A percentile compares a stretch with the other conserved stretches of the same genome.
These are phyloP conservation scores for Drosophila paramelanica DNA, from an alignment of 2,888 invertebrate species.

Conservation along the genomic window DNA sequence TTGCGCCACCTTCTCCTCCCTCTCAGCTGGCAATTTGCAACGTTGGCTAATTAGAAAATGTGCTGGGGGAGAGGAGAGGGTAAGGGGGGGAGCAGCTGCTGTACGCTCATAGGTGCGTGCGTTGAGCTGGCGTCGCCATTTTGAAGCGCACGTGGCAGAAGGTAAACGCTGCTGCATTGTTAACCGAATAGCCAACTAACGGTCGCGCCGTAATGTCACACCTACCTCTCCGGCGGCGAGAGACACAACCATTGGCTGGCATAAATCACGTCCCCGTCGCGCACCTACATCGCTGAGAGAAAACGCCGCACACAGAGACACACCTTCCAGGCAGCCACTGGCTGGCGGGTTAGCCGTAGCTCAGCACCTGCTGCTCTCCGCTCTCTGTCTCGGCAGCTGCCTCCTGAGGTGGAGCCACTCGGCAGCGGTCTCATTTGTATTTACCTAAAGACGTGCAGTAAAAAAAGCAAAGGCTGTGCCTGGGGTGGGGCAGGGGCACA, in stretches of 20 bases:
- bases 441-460: slow-evolving; percentile 73
- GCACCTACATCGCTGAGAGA: slow-evolving; percentile 59
- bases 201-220: slow-evolving; percentile 79
- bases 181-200: slow-evolving; percentile 63
- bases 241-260: slow-evolving; percentile 85
- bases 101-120: slow-evolving; percentile 67
- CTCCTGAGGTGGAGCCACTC: slow-evolving; percentile 77
- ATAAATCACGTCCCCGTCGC: slow-evolving; percentile 82
- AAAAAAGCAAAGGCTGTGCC: slow-evolving; percentile 32
- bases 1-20: neutral
- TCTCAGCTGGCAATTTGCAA: slow-evolving; percentile 34
- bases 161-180: slow-evolving; percentile 42
- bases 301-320: slow-evolving; percentile 52
- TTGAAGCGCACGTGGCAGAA: slow-evolving; percentile 70
- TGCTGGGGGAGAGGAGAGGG: slow-evolving; percentile 1
- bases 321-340: slow-evolving; percentile 65
- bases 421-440: slow-evolving; percentile 80
- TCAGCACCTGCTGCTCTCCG: slow-evolving; percentile 52
- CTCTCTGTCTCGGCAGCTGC: slow-evolving; percentile 36
- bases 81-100: slow-evolving; percentile 20
- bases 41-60: slow-evolving; percentile 82
- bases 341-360: slow-evolving; percentile 58
- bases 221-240: slow-evolving; percentile 81
- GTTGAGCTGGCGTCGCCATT: slow-evolving; percentile 65
- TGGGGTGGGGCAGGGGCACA: slow-evolving; percentile 18